Conservation (phyloP, 2,113 vertebrate species). For the Panthera uncia region DNA sequence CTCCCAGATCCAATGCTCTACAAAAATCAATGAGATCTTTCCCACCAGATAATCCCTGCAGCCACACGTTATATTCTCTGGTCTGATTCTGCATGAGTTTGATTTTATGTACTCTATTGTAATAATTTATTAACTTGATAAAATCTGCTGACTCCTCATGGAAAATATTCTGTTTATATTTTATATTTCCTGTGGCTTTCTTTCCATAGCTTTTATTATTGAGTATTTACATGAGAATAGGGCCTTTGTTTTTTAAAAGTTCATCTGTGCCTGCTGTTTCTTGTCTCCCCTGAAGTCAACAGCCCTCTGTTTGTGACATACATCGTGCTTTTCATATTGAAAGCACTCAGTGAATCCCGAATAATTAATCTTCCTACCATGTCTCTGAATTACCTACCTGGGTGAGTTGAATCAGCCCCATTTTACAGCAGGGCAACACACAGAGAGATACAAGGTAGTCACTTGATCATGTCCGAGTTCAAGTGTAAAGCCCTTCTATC, state of each 20-base stretch:
- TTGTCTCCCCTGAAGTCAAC: conserved; percentile 59
- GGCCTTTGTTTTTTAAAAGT: conserved; percentile 77
- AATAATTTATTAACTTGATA: conserved; percentile 83
- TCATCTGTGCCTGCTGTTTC: conserved; percentile 70
- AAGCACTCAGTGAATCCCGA: conserved; percentile 28
- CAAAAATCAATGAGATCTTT: conserved; percentile 79
- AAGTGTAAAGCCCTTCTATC: neutral
- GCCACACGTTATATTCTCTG: conserved; percentile 62
- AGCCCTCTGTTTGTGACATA: conserved; percentile 53
- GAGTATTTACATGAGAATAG: conserved; percentile 79
- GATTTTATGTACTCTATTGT: conserved; percentile 80
- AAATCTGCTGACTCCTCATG: conserved; percentile 76
- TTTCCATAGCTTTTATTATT: conserved; percentile 58
- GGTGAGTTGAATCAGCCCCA: conserved; percentile 43
- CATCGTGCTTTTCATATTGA: conserved; percentile 70
- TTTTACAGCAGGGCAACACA: neutral
- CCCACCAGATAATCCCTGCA: conserved; percentile 80
- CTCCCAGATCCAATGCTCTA: conserved; percentile 73
- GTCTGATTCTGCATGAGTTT: conserved; percentile 72
- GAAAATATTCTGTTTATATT: conserved; percentile 76
- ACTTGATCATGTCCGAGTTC: neutral
- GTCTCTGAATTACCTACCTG: conserved; percentile 17
- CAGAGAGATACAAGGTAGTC: neutral
- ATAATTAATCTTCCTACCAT: conserved; percentile 54
- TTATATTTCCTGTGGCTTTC: conserved; percentile 62